Evolutionary conservation across 2,888 invertebrate species (phyloP), one percentile per base, ranked within the genome.

Genomic region (Epirrhoe tristata): DNA sequence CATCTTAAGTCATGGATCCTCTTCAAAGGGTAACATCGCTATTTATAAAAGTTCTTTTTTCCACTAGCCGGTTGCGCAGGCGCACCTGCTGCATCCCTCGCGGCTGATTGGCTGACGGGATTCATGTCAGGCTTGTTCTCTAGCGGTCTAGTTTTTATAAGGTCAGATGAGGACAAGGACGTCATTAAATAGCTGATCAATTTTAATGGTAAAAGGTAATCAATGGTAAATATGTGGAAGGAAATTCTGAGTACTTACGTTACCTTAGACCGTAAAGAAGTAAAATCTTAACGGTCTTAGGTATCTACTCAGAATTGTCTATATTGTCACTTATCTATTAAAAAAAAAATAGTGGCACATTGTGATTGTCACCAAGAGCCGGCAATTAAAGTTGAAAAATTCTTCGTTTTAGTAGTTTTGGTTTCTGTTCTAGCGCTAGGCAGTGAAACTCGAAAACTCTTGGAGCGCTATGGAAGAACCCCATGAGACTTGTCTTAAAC

Each of bases 21-120:
- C 77, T 80, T 83, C 81, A 89, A 90, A 89, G 87, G 86, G 87
- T 86, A 89, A 87, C 87, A 85, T 85, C 85, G 82, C 90, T 91
- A 91, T 91, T 92, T 91, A 88, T 89, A 91, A 90, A 88, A 84
- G 82, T 81, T 83, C 81, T 81, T 82, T 83, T 87, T 85, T 85
- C 78, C 74, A 81, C 85, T 86, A 79, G 79, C 82, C 75, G 74
- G 76, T 46, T 81, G 80, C 81, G 81, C 79, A 74, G 73, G 78
- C 81, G 84, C 92, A 91, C 90, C 91, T 90, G 90, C 84, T 79
- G 66, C 68, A 66, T 65, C 70, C 65, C 80, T 77, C 69, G 76
- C 77, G 71, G 75, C 81, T 81, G 85, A 92, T 92, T 92, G 93
- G 93, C 77, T 78, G 79, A 63, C 68, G 46, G 39, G 48, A 64